A percentile compares a stretch with the other conserved stretches of the same genome.
These are phyloP conservation scores for Tethea ocularis DNA, from an alignment of 2,888 invertebrate genomes.

Conservation along the genomic window DNA sequence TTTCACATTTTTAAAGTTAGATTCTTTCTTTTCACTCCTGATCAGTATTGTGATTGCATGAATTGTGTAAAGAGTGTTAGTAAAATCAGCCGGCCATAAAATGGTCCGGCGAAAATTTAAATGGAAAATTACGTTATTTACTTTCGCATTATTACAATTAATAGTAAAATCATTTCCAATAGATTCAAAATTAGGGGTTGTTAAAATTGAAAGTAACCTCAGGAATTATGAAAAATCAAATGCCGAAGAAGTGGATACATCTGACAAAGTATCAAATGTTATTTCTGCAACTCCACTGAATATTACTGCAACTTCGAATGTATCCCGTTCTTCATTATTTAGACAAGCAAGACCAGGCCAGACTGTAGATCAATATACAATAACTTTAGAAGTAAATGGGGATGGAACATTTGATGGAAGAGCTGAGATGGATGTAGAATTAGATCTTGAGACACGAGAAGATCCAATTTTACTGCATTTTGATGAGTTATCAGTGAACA, in stretches of 20 bases:
- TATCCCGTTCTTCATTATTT: slow-evolving; percentile 21
- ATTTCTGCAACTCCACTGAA: background rate
- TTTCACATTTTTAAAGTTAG: background rate
- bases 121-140: slow-evolving; percentile 51
- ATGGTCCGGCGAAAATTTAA: slow-evolving; percentile 61
- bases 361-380: slow-evolving; percentile 38
- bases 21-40: slow-evolving; percentile 39
- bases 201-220: background rate
- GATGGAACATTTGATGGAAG: slow-evolving; percentile 50
- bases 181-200: slow-evolving; percentile 18
- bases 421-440: slow-evolving; percentile 41
- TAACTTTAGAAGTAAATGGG: slow-evolving; percentile 42
- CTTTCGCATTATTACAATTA: slow-evolving; percentile 44
- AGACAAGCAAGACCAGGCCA: slow-evolving; percentile 54
- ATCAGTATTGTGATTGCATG: slow-evolving; percentile 41
- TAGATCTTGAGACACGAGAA: slow-evolving; percentile 40
- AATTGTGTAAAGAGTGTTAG: slow-evolving; percentile 39
- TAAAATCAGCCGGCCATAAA: slow-evolving; percentile 34
- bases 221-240: too few relatives aligned
- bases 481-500: slow-evolving; percentile 40
- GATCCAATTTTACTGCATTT: slow-evolving; percentile 44
- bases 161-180: slow-evolving; percentile 53
- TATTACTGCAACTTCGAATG: background rate
- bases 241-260: too few relatives aligned
- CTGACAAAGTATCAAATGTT: background rate